A percentile compares a stretch with the other conserved stretches of the same genome.
Evolutionary conservation across 2,888 invertebrate genomes (phyloP).

Genomic region (Eucriotettix oculatus): DNA sequence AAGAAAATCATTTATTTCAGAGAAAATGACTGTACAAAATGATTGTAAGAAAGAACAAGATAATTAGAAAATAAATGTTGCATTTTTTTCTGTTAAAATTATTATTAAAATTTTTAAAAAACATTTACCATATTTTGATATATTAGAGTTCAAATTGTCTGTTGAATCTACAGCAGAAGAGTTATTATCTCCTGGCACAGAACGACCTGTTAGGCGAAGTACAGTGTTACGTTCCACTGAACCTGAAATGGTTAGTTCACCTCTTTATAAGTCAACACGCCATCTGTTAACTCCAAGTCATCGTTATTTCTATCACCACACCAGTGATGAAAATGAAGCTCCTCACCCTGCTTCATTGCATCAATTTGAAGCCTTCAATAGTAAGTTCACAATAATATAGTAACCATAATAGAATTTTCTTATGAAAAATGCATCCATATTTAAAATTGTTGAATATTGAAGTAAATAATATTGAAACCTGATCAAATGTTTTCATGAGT

Average conservation of each 20-base stretch:
- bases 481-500: too few species aligned
- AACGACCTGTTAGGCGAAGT: constrained; percentile 56
- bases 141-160: background rate
- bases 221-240: constrained; percentile 41
- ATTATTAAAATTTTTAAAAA: too few species aligned
- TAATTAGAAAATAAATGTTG: too few species aligned
- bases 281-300: constrained; percentile 54
- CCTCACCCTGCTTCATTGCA: background rate
- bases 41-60: too few species aligned
- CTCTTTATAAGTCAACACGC: constrained; percentile 59
- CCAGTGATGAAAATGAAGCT: background rate
- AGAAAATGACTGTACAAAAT: too few species aligned
- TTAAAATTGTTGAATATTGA: too few species aligned
- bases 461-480: too few species aligned
- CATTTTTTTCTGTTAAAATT: too few species aligned
- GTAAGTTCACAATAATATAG: background rate
- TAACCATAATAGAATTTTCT: too few species aligned
- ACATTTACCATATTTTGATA: too few species aligned
- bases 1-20: too few species aligned
- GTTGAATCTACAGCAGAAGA: background rate
- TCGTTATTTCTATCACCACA: constrained; percentile 20
- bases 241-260: constrained; percentile 44
- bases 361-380: background rate
- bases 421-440: too few species aligned
- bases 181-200: constrained; percentile 43